Evolutionary conservation across 2,797 vertebrate genomes (phyloP).

Genomic region (Buceros bicornis): DNA sequence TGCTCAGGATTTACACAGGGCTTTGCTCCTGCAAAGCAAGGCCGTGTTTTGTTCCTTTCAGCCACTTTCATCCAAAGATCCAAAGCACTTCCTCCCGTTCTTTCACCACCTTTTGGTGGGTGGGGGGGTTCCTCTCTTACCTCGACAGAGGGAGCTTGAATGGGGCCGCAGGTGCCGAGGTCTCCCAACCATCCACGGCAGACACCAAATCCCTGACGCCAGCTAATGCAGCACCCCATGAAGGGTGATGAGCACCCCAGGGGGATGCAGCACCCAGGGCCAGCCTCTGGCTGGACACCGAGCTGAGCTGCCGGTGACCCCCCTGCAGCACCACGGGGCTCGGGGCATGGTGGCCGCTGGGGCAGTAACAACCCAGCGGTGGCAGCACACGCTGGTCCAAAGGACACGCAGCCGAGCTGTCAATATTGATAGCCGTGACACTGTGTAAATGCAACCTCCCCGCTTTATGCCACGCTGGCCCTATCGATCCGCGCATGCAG

Average conservation of each 20-base stretch:
- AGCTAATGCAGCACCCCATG: accelerated
- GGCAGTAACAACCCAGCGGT: not conserved
- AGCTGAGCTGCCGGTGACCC: accelerated
- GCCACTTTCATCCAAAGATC: not conserved
- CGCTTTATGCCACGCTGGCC: not conserved
- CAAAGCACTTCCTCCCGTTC: not conserved
- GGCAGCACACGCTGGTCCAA: not conserved
- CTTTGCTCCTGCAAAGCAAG: slow-evolving; percentile 8
- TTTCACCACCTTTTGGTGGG: not conserved
- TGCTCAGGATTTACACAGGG: not conserved
- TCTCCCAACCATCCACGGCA: accelerated
- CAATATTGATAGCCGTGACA: not conserved
- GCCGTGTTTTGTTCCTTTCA: not conserved
- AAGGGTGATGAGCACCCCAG: accelerated
- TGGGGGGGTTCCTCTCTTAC: not conserved
- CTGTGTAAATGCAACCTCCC: not conserved
- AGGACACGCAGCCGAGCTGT: not conserved
- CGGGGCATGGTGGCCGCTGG: not conserved
- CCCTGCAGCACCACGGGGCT: accelerated
- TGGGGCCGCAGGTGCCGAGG: not conserved
- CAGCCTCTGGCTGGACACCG: accelerated
- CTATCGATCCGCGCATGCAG: not conserved
- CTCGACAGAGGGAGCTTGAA: not conserved
- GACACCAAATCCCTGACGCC: not conserved
- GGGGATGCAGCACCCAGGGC: not conserved